Percentiles rank a stretch among this genome's conserved stretches.
phyloP scores from a whole-genome alignment of 2,113 vertebrate species.

The Chaetura pelagica region DNA sequence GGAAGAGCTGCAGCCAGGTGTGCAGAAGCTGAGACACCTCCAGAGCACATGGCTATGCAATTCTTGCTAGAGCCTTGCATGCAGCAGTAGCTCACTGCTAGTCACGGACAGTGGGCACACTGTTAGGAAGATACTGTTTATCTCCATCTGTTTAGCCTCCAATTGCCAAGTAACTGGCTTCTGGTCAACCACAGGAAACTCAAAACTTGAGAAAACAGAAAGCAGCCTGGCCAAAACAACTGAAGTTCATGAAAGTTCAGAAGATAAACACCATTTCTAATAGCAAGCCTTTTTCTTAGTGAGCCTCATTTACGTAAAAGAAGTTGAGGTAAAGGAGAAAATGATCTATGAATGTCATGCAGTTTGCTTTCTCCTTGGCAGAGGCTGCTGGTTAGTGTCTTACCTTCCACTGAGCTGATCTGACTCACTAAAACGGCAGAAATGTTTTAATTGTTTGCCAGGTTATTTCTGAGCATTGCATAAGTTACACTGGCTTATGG shows the following conservation, averaged over 20 bases:
- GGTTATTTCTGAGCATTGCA: neutral
- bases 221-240: neutral
- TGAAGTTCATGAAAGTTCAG: neutral
- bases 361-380: neutral
- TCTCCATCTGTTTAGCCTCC: neutral
- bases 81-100: neutral
- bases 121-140: neutral
- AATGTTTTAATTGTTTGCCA: neutral
- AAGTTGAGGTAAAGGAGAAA: constrained; percentile 39
- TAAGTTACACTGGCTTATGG: neutral
- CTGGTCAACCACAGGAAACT: neutral
- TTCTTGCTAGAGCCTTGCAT: neutral
- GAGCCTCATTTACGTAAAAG: neutral
- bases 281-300: neutral
- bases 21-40: neutral
- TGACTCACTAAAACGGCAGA: neutral
- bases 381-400: neutral
- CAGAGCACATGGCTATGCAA: neutral
- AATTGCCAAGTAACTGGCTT: neutral
- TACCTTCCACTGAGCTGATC: neutral
- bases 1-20: neutral
- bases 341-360: neutral
- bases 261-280: neutral
- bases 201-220: neutral
- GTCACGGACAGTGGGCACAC: neutral